Percentiles rank a stretch among this genome's conserved stretches.
These are phyloP conservation scores for Atherix ibis DNA, from an alignment of 2,888 invertebrate genomes.

Conservation along the genomic window DNA sequence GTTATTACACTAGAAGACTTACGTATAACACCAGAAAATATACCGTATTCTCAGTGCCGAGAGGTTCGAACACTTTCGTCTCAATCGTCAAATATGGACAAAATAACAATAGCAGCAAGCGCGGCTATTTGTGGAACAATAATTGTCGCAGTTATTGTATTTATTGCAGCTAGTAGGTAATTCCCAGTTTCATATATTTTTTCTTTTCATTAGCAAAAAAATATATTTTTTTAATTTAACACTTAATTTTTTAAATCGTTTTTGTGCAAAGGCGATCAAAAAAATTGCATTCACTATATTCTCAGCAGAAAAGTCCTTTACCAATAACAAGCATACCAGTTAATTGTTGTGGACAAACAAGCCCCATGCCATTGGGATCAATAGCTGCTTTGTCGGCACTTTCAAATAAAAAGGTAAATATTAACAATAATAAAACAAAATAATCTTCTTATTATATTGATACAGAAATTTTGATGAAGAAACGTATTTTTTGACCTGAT, in stretches of 20 bases:
- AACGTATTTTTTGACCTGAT: too few relatives aligned
- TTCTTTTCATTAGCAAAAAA: too few relatives aligned
- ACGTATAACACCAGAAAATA: conserved; percentile 71
- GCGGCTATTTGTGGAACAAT: conserved; percentile 88
- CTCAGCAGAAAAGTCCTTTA: conserved; percentile 48
- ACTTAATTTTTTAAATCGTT: too few relatives aligned
- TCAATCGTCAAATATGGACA: conserved; percentile 81
- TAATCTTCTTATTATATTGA: too few relatives aligned
- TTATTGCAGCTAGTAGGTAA: conserved; percentile 64
- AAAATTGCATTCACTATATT: conserved; percentile 52
- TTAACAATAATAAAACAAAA: too few relatives aligned
- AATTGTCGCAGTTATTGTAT: conserved; percentile 76
- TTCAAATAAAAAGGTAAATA: conserved; percentile 64
- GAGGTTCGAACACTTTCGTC: conserved; percentile 76
- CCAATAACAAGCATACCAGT: conserved; percentile 61
- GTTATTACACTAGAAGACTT: conserved; percentile 81
- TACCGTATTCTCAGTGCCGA: conserved; percentile 72
- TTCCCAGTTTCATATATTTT: too few relatives aligned
- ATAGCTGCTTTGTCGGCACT: conserved; percentile 71
- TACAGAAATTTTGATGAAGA: too few relatives aligned
- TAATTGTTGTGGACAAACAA: conserved; percentile 65
- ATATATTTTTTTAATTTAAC: too few relatives aligned
- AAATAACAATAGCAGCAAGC: conserved; percentile 84
- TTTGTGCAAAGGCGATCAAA: conserved; percentile 60
- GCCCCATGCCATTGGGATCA: conserved; percentile 68